Evolutionary conservation across 2,888 invertebrate genomes (phyloP), one percentile per base, ranked within the genome.

Genomic region (Lithophane semibrunnea): DNA sequence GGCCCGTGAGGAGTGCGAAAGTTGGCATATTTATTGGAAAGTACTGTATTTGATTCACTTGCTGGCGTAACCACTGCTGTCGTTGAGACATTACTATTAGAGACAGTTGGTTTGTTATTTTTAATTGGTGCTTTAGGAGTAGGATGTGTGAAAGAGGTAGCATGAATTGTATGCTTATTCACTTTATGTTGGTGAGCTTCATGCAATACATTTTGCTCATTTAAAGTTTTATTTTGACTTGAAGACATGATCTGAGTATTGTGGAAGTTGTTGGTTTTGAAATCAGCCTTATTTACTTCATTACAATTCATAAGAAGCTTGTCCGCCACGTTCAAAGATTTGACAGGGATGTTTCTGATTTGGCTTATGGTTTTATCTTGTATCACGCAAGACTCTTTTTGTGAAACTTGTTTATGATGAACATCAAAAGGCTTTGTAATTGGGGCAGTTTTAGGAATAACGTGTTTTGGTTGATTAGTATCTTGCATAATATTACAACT

Each of bases 221-320:
- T 60, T 12, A 21, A 52, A 60, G 21, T 47, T 24, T 63, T 75
- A 66, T 70, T 70, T 52, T 71, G 37, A 79, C 12, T 58, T 44
- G 37, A 44, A 21, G 75, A 12, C 16, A n/a, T 64, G 10, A 13
- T 44, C 10, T 47, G 64, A 37, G 49, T 29, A 61, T 58, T 61
- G 5, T 18, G 10, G 3, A 42, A 37, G 21, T 61, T 49, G 0
- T 70, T 78, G 7, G 16, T 60, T 54, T 73, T 73, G 10, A 61
- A 24, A 73, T 71, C 52, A 58, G 5, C 47, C 0, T 71, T 49
- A 61, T 24, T 49, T 52, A 64, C 44, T 29, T 75, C 56, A 44
- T 64, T 72, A 58, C 8, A 52, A 63, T 72, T 77, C 3, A 71
- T 68, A n/a, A 24, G 9, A 12, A 60, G 16, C n/a, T 77, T 74